Base-by-base conservation (phyloP, 1,140 invertebrate genomes). In the Euura saliciscinereae region DNA sequence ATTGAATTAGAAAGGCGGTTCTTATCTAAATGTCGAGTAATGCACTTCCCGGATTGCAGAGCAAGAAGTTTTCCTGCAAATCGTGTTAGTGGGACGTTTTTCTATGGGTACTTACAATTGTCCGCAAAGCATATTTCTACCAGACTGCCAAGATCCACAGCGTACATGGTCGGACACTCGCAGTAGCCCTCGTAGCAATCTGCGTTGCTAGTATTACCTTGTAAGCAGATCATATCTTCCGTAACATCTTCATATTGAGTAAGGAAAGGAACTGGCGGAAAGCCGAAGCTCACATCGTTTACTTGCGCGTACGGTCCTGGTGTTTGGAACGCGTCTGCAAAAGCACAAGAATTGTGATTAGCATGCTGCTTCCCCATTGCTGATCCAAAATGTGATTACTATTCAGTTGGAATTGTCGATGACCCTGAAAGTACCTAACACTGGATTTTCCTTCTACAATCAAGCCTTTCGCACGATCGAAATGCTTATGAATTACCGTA, bases 291-390 rank as follows among this genome's bases (percentile, higher is more conserved):
- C 13, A 80, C 51, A 46, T 80, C 13, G 64, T 78, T 78, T 6
- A 78, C 71, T 70, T 77, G 76, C n/a, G 74, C 75, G 65, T 78
- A 75, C 5, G 77, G 74, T 8, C 77, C 75, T 42, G 77, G 77
- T 59, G 46, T 66, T 51, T 65, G 75, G 66, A 72, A 71, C 2
- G 73, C 71, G 68, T 74, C 77, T 78, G 65, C 5, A 67, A 73
- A 73, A 45, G 45, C 44, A 11, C 13, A 3, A 70, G 28, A n/a
- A 59, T 59, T 11, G 8, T 11, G 13, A 6, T n/a, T n/a, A 59
- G 28, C 28, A 28, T 28, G 28, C 28, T n/a, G n/a, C n/a, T n/a
- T n/a, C n/a, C n/a, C n/a, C n/a, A n/a, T n/a, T n/a, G n/a, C n/a
- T 28, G 28, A 28, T 28, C 28, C 28, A 28, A 28, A 28, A 28